Base-by-base conservation (phyloP, 35 echinoderm and acorn worm species). In the Ophioderma brevispina region DNA sequence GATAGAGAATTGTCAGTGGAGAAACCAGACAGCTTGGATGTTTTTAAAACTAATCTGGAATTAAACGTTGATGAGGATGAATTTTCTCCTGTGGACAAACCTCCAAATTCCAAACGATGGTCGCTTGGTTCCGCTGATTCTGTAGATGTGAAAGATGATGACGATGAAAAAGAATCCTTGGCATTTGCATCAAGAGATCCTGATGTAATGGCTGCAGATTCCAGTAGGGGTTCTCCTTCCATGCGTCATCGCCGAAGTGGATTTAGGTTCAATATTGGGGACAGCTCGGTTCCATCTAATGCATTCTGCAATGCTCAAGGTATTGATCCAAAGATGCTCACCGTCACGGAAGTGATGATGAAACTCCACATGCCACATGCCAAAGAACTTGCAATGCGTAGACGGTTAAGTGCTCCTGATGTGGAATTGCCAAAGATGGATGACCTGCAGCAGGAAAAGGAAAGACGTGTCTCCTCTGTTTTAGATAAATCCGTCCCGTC, bases 331-430 rank as follows among this genome's bases (percentile, higher is more conserved):
- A 96, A 96, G 37, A 89, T 96, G 91, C 81, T 92, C 35, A 75
- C 87, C 36, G 81, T 96, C 25, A 76, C 87, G 0, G 91, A 93
- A n/a, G 87, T 96, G 90, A 96, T 96, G 91, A 38, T 96, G 81
- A 96, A 96, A 87, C 79, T 96, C 0, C 32, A 77, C 55, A 81
- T 33, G 39, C 39, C 23, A 19, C 18, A 18, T 39, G 32, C 38
- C 37, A 86, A 17, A 46, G 41, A 46, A 17, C 17, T 46, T 8
- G 59, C 10, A 70, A 25, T 13, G 59, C 59, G 3, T 70, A 8
- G 59, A 18, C 10, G n/a, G 28, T 30, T 70, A 18, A 70, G 59
- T 25, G 1, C 15, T 8, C 59, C 59, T 2, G 59, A 70, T 6
- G 6, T 70, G n/a, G 23, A 6, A 70, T 70, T 70, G 28, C 59